Evolutionary conservation across 2,797 vertebrate species (phyloP).

Genomic region (Brotula barbata): DNA sequence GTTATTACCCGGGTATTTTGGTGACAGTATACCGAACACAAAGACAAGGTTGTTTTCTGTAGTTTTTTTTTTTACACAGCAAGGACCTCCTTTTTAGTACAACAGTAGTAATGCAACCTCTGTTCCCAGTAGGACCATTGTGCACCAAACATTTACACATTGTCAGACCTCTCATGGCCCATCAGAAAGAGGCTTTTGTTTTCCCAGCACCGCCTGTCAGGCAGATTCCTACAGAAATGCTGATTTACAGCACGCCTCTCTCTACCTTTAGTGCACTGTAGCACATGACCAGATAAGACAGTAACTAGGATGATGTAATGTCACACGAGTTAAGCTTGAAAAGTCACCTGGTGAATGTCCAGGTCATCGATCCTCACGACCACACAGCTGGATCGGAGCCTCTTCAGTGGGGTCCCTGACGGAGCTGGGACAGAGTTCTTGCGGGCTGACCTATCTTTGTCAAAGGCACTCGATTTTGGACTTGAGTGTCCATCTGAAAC

Average conservation of each 20-base stretch:
- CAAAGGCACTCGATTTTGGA: slow-evolving; percentile 71
- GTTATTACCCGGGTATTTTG: not conserved
- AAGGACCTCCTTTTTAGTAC: not conserved
- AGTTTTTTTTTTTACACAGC: not conserved
- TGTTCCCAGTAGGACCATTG: slow-evolving; percentile 1
- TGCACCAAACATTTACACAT: not conserved
- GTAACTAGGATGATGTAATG: slow-evolving; percentile 6
- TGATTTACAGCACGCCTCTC: not conserved
- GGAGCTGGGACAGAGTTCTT: slow-evolving; percentile 51
- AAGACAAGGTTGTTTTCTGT: no score
- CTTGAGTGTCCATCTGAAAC: slow-evolving; percentile 73
- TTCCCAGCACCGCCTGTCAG: slow-evolving; percentile 1
- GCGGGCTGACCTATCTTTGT: slow-evolving; percentile 64
- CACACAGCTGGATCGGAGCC: slow-evolving; percentile 90
- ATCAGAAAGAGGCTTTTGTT: slow-evolving; percentile 23
- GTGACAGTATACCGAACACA: no score
- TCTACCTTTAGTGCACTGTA: not conserved
- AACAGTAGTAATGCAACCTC: not conserved
- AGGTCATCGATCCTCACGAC: slow-evolving; percentile 91
- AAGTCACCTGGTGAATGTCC: slow-evolving; percentile 92
- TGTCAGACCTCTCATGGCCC: not conserved
- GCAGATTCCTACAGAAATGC: slow-evolving; percentile 7
- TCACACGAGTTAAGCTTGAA: slow-evolving; percentile 38
- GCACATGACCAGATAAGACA: not conserved
- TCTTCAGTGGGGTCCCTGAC: slow-evolving; percentile 78